Evolutionary conservation across 2,888 invertebrate genomes (phyloP).

Genomic region (Caradrina kadenii): DNA sequence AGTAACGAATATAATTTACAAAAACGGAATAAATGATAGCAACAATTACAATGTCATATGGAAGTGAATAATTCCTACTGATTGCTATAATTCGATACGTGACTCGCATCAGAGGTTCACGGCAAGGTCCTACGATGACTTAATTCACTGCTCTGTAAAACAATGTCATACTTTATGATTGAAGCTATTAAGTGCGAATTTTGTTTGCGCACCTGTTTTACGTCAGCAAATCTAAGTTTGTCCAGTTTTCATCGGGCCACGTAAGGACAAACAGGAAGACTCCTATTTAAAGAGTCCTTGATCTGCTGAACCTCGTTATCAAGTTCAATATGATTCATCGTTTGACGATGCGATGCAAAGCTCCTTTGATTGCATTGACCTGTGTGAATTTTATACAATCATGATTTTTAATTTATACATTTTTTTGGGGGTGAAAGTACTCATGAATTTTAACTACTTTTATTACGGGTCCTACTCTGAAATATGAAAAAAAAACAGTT

Average conservation of each 20-base stretch:
- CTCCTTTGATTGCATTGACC: constrained; percentile 40
- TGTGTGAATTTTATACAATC: constrained; percentile 21
- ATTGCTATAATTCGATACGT: constrained; percentile 83
- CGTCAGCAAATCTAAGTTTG: constrained; percentile 61
- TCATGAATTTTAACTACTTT: too few species aligned
- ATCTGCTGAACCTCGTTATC: constrained; percentile 72
- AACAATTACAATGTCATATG: constrained; percentile 71
- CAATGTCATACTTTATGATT: constrained; percentile 61
- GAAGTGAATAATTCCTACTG: constrained; percentile 77
- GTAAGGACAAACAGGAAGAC: constrained; percentile 86
- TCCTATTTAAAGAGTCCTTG: constrained; percentile 79
- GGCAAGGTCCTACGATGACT: constrained; percentile 70
- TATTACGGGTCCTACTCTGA: too few species aligned
- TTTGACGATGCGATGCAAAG: constrained; percentile 45
- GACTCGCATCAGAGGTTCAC: constrained; percentile 76
- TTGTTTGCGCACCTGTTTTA: constrained; percentile 51
- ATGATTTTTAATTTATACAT: too few species aligned
- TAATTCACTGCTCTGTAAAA: constrained; percentile 35
- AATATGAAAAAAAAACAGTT: too few species aligned
- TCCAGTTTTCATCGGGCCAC: constrained; percentile 72
- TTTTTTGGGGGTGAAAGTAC: too few species aligned
- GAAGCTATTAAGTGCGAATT: constrained; percentile 62
- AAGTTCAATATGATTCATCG: constrained; percentile 74
- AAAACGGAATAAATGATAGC: constrained; percentile 56
- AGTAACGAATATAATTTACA: constrained; percentile 27